Conservation (phyloP, 1,140 invertebrate species). For the Formica exsecta region DNA sequence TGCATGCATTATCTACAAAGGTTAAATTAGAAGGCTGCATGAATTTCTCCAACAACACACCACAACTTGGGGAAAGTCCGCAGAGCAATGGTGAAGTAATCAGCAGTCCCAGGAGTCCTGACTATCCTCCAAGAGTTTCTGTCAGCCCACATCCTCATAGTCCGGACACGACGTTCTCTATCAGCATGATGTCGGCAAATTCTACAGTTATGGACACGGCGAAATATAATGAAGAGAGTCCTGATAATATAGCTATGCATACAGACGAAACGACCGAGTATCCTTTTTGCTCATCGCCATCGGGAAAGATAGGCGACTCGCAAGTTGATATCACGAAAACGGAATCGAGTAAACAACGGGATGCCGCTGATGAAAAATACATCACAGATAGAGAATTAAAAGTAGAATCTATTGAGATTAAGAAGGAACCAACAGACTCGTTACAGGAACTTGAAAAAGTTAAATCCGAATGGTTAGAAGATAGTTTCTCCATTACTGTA, state of each 20-base stretch:
- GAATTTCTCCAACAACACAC: slow-evolving; percentile 81
- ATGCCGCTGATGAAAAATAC: neutral
- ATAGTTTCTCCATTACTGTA: neutral
- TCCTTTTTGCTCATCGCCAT: slow-evolving; percentile 58
- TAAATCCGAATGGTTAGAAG: slow-evolving; percentile 54
- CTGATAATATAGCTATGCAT: slow-evolving; percentile 33
- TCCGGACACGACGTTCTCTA: slow-evolving; percentile 75
- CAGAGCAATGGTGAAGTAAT: slow-evolving; percentile 80
- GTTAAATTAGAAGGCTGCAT: slow-evolving; percentile 76
- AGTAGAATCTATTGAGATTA: slow-evolving; percentile 60
- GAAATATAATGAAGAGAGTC: slow-evolving; percentile 66
- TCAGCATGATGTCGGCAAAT: slow-evolving; percentile 71
- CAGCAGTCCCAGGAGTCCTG: slow-evolving; percentile 83
- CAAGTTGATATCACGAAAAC: slow-evolving; percentile 63
- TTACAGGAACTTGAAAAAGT: slow-evolving; percentile 40
- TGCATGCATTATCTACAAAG: slow-evolving; percentile 67
- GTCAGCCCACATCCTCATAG: slow-evolving; percentile 74
- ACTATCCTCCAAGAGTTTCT: slow-evolving; percentile 82
- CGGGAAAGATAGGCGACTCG: slow-evolving; percentile 59
- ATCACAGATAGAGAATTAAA: slow-evolving; percentile 29
- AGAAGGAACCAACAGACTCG: slow-evolving; percentile 51
- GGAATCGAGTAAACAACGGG: slow-evolving; percentile 30
- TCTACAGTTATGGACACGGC: slow-evolving; percentile 73
- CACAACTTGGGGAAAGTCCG: slow-evolving; percentile 82
- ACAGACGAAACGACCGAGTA: slow-evolving; percentile 66